phyloP scores from a whole-genome alignment of 2,888 invertebrate species.

The Tachina lurida region DNA sequence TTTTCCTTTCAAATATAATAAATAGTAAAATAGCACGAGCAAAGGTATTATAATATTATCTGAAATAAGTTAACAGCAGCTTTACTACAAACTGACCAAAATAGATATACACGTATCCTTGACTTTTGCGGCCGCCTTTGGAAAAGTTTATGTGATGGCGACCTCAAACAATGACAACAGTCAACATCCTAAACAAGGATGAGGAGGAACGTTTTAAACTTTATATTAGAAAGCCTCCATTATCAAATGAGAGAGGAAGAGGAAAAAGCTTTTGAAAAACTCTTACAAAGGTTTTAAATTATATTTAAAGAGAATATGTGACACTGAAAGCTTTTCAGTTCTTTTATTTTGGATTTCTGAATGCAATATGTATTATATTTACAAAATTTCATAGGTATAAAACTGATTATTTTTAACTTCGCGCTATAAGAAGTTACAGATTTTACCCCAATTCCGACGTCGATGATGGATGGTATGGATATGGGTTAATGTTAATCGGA shows the following conservation, averaged over 20 bases:
- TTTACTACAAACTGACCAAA: too few relatives aligned
- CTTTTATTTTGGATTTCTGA: not conserved
- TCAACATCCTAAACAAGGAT: conserved; percentile 74
- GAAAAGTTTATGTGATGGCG: conserved; percentile 57
- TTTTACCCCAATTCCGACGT: too few relatives aligned
- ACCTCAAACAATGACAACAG: conserved; percentile 74
- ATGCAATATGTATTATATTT: too few relatives aligned
- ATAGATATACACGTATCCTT: conserved; percentile 69
- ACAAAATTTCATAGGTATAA: too few relatives aligned
- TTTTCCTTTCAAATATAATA: conserved; percentile 20
- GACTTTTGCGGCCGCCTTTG: conserved; percentile 59
- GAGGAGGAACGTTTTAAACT: not conserved
- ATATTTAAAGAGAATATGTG: not conserved
- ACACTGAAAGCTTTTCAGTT: not conserved
- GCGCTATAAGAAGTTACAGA: too few relatives aligned
- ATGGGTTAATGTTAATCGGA: too few relatives aligned
- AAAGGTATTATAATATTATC: conserved; percentile 38
- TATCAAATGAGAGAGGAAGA: not conserved
- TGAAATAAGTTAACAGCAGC: too few relatives aligned
- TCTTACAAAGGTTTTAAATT: not conserved
- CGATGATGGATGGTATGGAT: too few relatives aligned
- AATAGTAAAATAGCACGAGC: conserved; percentile 11
- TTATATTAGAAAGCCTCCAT: not conserved
- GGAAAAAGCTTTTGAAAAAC: conserved; percentile 14
- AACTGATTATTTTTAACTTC: too few relatives aligned